Evolutionary conservation across 2,888 invertebrate species (phyloP), one percentile per base, ranked within the genome.

Genomic region (Ariolimax columbianus): DNA sequence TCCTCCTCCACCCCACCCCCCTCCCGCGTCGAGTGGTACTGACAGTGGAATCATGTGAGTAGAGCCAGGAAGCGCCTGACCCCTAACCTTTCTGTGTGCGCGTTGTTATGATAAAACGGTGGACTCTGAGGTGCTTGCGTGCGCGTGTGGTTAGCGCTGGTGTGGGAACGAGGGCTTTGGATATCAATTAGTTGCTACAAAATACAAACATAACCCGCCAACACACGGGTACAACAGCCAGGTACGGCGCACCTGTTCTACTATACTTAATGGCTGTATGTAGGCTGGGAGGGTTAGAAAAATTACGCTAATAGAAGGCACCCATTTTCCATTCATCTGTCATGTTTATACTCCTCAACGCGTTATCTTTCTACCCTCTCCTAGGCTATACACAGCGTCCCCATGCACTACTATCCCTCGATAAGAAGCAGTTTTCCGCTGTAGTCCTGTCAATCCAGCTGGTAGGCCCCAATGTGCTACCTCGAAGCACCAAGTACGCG

Each of bases 71-170:
- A 80, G 17, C 19, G 23, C 70, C n/a, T 70, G 70, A 80, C 80
- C 47, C 33, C 68, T 70, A 70, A 80, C 80, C 80, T 80, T 80
- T 80, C 0, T 26, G 33, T 33, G 63, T 70, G 68, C 30, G 14
- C 43, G 17, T n/a, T 11, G 11, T 70, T 68, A 14, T 78, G 68
- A 43, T 68, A 43, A 47, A 47, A 51, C n/a, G 59, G 63, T 33
- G 70, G 51, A 80, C 43, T 26, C 36, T 33, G 70, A 30, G 51
- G 47, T 36, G 47, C 36, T 36, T 68, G 40, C 47, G 66, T 68
- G 79, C 78, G 30, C 11, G 66, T 79, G 55, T 66, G 78, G 63
- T 63, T 79, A 43, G 19, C n/a, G 66, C 66, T 14, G 68, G 33
- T 38, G 68, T 38, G 38, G 68, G 36, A 36, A 36, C 23, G 55